Evolutionary conservation across 2,888 invertebrate genomes (phyloP).

Genomic region (Andrena praecox): DNA sequence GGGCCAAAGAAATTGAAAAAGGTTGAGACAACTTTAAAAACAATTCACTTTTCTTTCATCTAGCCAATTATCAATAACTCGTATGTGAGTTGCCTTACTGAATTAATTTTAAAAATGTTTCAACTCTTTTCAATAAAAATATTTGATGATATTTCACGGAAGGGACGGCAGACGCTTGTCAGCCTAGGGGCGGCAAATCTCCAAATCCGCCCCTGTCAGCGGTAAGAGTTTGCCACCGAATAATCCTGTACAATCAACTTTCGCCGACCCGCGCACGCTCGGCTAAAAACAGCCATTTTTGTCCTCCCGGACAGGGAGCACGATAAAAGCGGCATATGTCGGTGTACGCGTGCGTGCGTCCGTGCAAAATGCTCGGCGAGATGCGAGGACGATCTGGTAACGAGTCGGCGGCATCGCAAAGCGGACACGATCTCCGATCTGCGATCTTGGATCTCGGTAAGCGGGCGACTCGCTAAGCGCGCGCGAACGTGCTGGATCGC

Average conservation of each 20-base stretch:
- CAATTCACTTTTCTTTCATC: no score
- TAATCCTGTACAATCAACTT: not conserved
- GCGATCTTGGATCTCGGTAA: constrained; percentile 55
- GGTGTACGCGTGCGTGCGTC: constrained; percentile 31
- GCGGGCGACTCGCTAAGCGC: constrained; percentile 31
- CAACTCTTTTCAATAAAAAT: no score
- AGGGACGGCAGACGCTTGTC: no score
- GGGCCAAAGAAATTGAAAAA: no score
- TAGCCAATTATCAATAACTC: no score
- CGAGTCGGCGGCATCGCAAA: constrained; percentile 68
- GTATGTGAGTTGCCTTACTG: no score
- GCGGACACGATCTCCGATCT: constrained; percentile 68
- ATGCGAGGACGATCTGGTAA: constrained; percentile 64
- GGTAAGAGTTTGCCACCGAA: not conserved
- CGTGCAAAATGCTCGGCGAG: constrained; percentile 47
- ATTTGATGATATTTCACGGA: no score
- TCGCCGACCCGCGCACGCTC: not conserved
- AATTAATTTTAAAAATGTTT: no score
- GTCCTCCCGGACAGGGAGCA: not conserved
- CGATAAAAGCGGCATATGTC: constrained; percentile 30
- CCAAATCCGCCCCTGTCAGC: not conserved
- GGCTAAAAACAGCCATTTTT: constrained; percentile 1
- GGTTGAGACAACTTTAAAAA: no score
- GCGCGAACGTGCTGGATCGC: constrained; percentile 43
- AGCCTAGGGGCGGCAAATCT: not conserved